Conservation (phyloP, 2,113 vertebrate species). For the Oophaga pumilio region DNA sequence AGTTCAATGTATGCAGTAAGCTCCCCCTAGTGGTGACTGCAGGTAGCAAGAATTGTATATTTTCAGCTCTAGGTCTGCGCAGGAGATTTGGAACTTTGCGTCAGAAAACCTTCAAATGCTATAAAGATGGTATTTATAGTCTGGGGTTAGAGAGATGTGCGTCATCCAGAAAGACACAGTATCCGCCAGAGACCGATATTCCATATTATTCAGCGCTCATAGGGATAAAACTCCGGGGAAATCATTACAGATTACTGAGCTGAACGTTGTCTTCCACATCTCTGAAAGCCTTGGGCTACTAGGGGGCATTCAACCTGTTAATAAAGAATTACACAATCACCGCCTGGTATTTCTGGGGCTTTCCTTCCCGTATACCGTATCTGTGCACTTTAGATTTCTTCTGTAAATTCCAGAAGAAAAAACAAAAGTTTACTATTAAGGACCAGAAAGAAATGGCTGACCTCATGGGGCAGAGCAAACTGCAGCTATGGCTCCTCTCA, state of each 20-base stretch:
- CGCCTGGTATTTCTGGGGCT: not conserved
- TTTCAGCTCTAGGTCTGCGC: no score
- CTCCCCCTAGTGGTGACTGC: no score
- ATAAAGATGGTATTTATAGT: no score
- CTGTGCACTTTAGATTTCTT: not conserved
- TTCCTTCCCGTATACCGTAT: not conserved
- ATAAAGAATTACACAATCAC: constrained; percentile 3
- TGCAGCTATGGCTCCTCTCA: no score
- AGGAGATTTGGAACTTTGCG: no score
- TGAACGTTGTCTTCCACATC: not conserved
- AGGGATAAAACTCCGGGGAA: not conserved
- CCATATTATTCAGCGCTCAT: not conserved
- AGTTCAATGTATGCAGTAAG: no score
- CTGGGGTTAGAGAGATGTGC: not conserved
- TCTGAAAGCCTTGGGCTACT: constrained; percentile 1
- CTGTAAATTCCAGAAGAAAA: not conserved
- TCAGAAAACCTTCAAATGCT: no score
- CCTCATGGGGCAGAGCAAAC: no score
- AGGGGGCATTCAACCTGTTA: constrained; percentile 16
- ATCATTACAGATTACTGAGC: constrained; percentile 7
- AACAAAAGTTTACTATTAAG: not conserved
- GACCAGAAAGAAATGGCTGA: not conserved
- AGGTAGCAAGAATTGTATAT: no score
- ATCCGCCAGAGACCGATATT: not conserved
- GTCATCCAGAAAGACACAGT: not conserved